These are phyloP conservation scores for Euthynnus affinis DNA, from an alignment of 2,797 vertebrate genomes.

Conservation along the genomic window DNA sequence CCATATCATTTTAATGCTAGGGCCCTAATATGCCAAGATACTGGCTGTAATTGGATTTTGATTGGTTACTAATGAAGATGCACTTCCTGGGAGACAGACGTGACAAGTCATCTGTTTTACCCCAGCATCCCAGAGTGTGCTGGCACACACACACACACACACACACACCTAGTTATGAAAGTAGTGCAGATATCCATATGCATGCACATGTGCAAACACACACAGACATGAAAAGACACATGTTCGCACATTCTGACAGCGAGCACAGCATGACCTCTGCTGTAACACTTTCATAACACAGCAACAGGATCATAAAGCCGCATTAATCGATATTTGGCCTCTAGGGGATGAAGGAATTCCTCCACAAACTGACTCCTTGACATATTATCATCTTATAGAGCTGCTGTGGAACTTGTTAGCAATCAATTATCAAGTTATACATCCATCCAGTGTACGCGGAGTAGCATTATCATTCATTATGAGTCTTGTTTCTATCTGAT, in stretches of 20 bases:
- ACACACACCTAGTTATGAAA: not conserved
- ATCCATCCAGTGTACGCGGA: too few species aligned
- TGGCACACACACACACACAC: slow-evolving; percentile 4
- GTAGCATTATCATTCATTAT: too few species aligned
- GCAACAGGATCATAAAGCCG: rapidly evolving
- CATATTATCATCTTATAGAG: not conserved
- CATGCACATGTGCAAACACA: not conserved
- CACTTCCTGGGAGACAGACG: slow-evolving; percentile 83
- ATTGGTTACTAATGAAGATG: slow-evolving; percentile 89
- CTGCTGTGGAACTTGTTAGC: not conserved
- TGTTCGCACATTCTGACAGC: not conserved
- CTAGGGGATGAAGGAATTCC: not conserved
- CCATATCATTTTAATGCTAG: slow-evolving; percentile 85
- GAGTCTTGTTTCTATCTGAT: too few species aligned
- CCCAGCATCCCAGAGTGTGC: slow-evolving; percentile 10
- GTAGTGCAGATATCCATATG: not conserved
- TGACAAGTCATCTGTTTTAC: slow-evolving; percentile 84
- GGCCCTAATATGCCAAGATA: slow-evolving; percentile 85
- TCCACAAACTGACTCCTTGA: not conserved
- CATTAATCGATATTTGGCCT: not conserved
- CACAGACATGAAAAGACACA: not conserved
- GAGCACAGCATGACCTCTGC: not conserved
- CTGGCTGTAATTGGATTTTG: slow-evolving; percentile 88
- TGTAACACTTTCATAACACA: not conserved
- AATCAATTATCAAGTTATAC: too few species aligned